Evolutionary conservation across 2,113 vertebrate species (phyloP).

Genomic region (Gopherus flavomarginatus): DNA sequence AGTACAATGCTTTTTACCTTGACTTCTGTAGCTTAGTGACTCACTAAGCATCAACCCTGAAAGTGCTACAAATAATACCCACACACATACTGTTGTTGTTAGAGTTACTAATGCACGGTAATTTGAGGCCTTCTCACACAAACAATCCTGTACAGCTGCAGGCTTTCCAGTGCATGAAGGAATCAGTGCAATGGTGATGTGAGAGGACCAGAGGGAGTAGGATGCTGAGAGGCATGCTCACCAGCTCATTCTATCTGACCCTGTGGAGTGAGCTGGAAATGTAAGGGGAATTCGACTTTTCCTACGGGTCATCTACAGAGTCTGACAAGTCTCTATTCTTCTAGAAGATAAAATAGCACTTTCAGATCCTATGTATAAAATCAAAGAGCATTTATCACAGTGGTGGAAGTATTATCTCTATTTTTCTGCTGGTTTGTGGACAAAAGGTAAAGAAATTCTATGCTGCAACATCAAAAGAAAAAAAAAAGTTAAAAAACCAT

Average conservation of each 20-base stretch:
- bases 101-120: neutral
- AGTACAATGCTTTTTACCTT: slow-evolving; percentile 2
- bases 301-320: neutral
- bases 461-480: fast-evolving
- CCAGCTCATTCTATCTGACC: neutral
- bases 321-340: neutral
- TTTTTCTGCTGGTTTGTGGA: neutral
- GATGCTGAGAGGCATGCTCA: neutral
- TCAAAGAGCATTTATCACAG: neutral
- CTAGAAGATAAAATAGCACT: neutral
- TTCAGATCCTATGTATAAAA: neutral
- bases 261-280: neutral
- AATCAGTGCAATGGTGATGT: neutral
- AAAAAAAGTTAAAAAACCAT: neutral
- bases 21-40: neutral
- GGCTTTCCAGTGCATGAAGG: neutral
- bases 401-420: neutral
- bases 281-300: neutral
- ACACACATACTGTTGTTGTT: slow-evolving; percentile 24
- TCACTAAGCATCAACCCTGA: slow-evolving; percentile 8
- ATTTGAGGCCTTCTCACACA: slow-evolving; percentile 2
- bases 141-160: neutral
- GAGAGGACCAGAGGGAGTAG: neutral
- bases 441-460: neutral
- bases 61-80: slow-evolving; percentile 41